Percentiles rank a stretch among this genome's conserved stretches.
These are phyloP conservation scores for Andrena camellia DNA, from an alignment of 2,888 invertebrate species.

Conservation along the genomic window DNA sequence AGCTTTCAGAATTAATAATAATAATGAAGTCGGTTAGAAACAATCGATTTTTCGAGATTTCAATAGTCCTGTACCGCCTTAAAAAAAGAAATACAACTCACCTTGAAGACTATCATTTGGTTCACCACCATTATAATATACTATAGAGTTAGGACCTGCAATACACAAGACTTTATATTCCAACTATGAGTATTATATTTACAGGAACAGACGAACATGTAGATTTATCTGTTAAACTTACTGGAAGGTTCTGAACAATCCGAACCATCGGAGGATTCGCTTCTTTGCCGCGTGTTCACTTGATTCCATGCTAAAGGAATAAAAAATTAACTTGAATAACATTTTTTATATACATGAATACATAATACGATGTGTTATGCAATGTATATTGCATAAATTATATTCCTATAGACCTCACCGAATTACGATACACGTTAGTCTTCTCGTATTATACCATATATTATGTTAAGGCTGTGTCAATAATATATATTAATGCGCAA, in stretches of 20 bases:
- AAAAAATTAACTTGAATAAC: conserved; percentile 12
- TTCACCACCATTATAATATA: conserved; percentile 91
- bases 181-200: conserved; percentile 76
- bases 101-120: conserved; percentile 89
- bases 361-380: conserved; percentile 7
- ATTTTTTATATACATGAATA: neutral
- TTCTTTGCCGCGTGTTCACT: conserved; percentile 87
- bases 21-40: too few relatives aligned
- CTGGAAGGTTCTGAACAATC: conserved; percentile 82
- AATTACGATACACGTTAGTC: neutral
- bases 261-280: conserved; percentile 87
- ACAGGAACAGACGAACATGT: neutral
- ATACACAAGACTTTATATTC: conserved; percentile 79
- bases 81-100: conserved; percentile 64
- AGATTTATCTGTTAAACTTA: conserved; percentile 60
- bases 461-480: neutral
- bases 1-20: too few relatives aligned
- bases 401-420: neutral
- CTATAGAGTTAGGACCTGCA: conserved; percentile 85
- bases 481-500: conserved; percentile 16
- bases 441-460: neutral
- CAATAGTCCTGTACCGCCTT: neutral
- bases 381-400: conserved; percentile 2
- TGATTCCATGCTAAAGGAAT: conserved; percentile 89
- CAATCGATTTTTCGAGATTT: too few relatives aligned